Conservation (phyloP, 2,113 vertebrate species). For the Carlito syrichta region DNA sequence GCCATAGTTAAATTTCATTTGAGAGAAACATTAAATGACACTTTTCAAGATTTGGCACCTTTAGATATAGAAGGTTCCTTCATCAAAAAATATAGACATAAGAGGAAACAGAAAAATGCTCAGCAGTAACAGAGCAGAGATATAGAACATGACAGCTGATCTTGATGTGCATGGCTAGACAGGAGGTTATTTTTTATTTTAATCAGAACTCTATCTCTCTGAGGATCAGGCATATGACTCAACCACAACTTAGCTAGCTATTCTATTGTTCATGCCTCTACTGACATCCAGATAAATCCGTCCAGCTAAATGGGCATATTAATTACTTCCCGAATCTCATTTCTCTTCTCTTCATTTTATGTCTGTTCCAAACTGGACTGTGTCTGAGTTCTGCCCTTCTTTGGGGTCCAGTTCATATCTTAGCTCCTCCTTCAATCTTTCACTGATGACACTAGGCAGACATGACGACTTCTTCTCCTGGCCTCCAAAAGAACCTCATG, state of each 20-base stretch:
- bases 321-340: not conserved
- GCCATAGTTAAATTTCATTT: not conserved
- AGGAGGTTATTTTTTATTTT: not conserved
- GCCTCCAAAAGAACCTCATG: not conserved
- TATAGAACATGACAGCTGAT: not conserved
- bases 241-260: not conserved
- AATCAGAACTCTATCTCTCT: not conserved
- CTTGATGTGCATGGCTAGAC: too few species aligned
- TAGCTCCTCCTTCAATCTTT: not conserved
- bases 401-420: not conserved
- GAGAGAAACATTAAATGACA: not conserved
- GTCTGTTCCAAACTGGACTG: too few species aligned
- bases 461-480: not conserved
- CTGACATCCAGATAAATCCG: not conserved
- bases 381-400: not conserved
- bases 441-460: not conserved
- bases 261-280: not conserved
- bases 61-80: not conserved
- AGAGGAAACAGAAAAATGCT: not conserved
- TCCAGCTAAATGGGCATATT: not conserved
- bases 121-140: not conserved
- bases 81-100: not conserved
- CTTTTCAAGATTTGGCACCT: not conserved
- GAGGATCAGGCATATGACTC: not conserved
- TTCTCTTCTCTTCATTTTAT: not conserved